phyloP scores from a whole-genome alignment of 2,797 vertebrate species.

The Xenentodon cancila region DNA sequence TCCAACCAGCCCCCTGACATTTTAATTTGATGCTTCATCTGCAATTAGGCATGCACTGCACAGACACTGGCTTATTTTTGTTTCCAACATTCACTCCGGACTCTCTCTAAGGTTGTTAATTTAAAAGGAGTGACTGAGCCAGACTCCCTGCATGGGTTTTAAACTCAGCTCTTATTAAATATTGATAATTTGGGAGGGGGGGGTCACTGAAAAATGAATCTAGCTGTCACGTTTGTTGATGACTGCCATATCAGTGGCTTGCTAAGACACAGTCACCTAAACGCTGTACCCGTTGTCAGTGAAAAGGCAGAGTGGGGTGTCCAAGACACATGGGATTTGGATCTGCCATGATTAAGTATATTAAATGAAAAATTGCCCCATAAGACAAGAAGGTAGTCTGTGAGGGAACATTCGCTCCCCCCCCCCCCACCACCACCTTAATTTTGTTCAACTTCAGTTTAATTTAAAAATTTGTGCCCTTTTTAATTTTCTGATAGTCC shows the following conservation, averaged over 20 bases:
- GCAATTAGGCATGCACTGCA: conserved; percentile 75
- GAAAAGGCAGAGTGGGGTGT: conserved; percentile 26
- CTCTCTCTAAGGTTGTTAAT: conserved; percentile 39
- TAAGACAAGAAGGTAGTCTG: conserved; percentile 49
- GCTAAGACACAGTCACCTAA: conserved; percentile 26
- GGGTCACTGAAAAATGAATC: conserved; percentile 59
- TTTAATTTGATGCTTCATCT: conserved; percentile 79
- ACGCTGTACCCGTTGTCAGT: conserved; percentile 30
- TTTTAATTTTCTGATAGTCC: conserved; percentile 78
- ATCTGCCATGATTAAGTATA: conserved; percentile 42
- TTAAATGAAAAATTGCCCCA: conserved; percentile 44
- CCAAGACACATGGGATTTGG: conserved; percentile 16
- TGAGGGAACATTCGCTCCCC: conserved; percentile 47
- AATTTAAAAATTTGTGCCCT: conserved; percentile 53
- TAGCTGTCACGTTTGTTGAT: conserved; percentile 51
- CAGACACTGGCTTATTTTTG: conserved; percentile 71
- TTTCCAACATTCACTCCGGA: conserved; percentile 71
- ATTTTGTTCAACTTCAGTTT: conserved; percentile 69
- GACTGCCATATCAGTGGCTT: conserved; percentile 31
- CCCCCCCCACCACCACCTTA: too few relatives aligned
- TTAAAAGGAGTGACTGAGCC: conserved; percentile 46
- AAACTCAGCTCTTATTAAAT: conserved; percentile 50
- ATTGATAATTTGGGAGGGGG: conserved; percentile 54
- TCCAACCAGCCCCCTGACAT: conserved; percentile 60
- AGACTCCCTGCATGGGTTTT: conserved; percentile 30